Evolutionary conservation across 2,113 vertebrate genomes (phyloP), one percentile per base, ranked within the genome.

Genomic region (Takifugu flavidus): DNA sequence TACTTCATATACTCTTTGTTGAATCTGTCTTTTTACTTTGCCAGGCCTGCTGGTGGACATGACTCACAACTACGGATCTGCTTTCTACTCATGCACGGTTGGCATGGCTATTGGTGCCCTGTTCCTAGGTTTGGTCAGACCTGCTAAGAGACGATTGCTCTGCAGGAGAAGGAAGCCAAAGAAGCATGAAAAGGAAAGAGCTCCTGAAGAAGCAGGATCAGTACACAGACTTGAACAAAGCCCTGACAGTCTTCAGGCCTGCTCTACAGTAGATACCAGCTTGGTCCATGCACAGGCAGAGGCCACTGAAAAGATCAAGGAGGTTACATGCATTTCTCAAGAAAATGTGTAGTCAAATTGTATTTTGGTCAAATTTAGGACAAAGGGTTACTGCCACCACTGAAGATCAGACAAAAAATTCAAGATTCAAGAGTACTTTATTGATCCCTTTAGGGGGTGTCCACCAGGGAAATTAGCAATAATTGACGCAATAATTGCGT

Each of bases 51-150:
- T 99, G 72, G 96, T 99, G 82, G 97, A 99, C 84, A 75, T 87
- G 0, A 98, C 94, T 4, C 67, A 91, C 44, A 91, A 95, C 56
- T 99, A 99, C 63, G 94, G 94, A 54, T 91, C 95, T 7, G 96
- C 96, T 34, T 99, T 99, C 79, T 98, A 96, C 79, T 98, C 94
- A 34, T 98, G 96, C 20, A 94, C 95, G 0, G 89, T 63, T 0
- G 96, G 97, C 62, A 93, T 94, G 93, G 77, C 82, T 0, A 2
- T 96, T 60, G 93, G 93, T 0, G 92, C 94, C 0, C 0, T 91
- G 62, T 98, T 95, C 65, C 91, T 99, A 28, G 92, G 90, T 29
- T 78, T 98, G 53, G 95, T 99, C 3, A 90, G 87, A 49, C 95
- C 94, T 0, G 94, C 92, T n/a, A 95, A 93, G 67, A 90, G 26